A percentile compares a stretch with the other conserved stretches of the same genome.
Evolutionary conservation across 2,113 vertebrate genomes (phyloP).

Genomic region (Aphelocoma coerulescens): DNA sequence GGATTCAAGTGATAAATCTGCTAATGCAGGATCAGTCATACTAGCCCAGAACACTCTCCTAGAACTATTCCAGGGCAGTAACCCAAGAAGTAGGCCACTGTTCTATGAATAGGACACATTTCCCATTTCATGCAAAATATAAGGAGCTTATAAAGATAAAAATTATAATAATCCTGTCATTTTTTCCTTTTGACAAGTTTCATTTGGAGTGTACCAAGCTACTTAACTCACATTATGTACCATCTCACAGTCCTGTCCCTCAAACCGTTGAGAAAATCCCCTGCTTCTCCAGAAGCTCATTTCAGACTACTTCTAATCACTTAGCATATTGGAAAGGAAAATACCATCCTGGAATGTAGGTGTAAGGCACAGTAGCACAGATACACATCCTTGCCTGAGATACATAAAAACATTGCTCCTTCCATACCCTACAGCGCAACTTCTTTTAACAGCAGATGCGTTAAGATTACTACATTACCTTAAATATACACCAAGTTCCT

Average conservation of each 20-base stretch:
- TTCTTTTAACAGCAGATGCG: not conserved
- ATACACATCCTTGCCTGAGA: not conserved
- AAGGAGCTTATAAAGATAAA: not conserved
- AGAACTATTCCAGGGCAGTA: not conserved
- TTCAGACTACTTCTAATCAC: not conserved
- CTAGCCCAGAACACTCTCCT: not conserved
- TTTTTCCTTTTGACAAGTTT: not conserved
- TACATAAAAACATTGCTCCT: not conserved
- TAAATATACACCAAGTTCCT: not conserved
- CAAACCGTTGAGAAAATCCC: not conserved
- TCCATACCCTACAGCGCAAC: not conserved
- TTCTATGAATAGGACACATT: not conserved
- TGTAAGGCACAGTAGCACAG: not conserved
- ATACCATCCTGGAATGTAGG: not conserved
- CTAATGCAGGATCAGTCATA: not conserved
- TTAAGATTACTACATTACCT: not conserved
- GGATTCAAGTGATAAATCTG: not conserved
- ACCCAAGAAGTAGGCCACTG: not conserved
- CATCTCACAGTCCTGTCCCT: not conserved
- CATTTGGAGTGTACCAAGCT: not conserved
- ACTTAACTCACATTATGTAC: not conserved
- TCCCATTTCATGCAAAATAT: not conserved
- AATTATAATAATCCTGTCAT: not conserved
- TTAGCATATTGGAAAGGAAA: not conserved
- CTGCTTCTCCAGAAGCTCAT: not conserved